Evolutionary conservation across 2,113 vertebrate genomes (phyloP).

Genomic region (Malaclemys terrapin): DNA sequence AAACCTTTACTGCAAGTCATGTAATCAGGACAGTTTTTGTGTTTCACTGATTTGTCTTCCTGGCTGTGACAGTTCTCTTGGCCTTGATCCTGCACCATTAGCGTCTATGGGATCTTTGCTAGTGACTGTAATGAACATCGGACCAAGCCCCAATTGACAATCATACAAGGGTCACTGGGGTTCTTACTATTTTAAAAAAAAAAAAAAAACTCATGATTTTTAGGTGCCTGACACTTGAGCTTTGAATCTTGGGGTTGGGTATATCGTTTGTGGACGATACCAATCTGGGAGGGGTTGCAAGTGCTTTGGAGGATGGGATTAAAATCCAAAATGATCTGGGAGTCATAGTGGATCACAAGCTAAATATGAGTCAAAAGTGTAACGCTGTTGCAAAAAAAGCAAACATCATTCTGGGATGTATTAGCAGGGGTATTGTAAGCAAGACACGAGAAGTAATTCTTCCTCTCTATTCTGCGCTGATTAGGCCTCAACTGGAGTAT

Average conservation of each 20-base stretch:
- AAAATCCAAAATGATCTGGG: too few relatives aligned
- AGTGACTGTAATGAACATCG: background rate
- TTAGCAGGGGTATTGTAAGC: too few relatives aligned
- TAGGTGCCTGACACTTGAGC: background rate
- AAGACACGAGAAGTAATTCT: too few relatives aligned
- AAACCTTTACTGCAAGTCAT: background rate
- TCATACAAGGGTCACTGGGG: background rate
- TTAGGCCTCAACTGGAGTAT: too few relatives aligned
- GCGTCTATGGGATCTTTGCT: background rate
- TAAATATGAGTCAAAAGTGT: too few relatives aligned
- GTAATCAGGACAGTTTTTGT: background rate
- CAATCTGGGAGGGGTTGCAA: too few relatives aligned
- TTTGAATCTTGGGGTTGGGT: background rate
- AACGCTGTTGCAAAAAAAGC: too few relatives aligned
- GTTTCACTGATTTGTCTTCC: background rate
- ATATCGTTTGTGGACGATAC: background rate
- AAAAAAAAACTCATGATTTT: background rate
- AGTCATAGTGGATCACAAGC: too few relatives aligned
- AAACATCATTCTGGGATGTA: too few relatives aligned
- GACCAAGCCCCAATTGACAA: background rate
- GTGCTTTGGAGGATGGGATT: too few relatives aligned
- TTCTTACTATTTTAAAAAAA: background rate
- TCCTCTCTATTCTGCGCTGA: too few relatives aligned
- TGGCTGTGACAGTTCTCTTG: background rate
- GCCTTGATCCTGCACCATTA: background rate